Evolutionary conservation across 2,113 vertebrate genomes (phyloP).

Genomic region (Brachypodius melanocephalos): DNA sequence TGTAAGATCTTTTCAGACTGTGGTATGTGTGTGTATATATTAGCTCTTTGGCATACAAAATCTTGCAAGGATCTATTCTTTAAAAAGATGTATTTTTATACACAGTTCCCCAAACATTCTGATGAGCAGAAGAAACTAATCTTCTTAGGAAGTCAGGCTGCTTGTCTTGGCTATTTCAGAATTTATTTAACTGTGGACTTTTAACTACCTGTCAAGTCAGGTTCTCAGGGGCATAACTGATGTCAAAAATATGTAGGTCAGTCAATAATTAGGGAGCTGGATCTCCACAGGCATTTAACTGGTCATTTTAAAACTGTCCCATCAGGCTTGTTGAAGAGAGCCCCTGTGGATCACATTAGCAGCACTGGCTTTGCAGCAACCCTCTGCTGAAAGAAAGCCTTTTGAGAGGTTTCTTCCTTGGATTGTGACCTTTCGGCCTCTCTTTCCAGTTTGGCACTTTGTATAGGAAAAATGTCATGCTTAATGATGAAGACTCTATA

Average conservation of each 20-base stretch:
- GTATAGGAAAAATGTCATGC: constrained; percentile 38
- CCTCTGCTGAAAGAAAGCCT: neutral
- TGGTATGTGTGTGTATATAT: neutral
- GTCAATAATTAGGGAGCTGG: constrained; percentile 12
- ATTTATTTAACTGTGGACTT: constrained; percentile 26
- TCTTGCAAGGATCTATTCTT: neutral
- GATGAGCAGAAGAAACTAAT: constrained; percentile 47
- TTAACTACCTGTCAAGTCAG: constrained; percentile 35
- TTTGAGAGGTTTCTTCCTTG: constrained; percentile 6
- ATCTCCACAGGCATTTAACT: constrained; percentile 32
- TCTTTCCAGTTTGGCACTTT: constrained; percentile 1
- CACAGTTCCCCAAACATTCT: neutral
- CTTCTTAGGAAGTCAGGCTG: constrained; percentile 24
- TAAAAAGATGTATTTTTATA: constrained; percentile 21
- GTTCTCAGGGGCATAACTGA: neutral
- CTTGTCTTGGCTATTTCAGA: constrained; percentile 61
- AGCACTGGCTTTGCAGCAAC: neutral
- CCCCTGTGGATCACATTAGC: neutral
- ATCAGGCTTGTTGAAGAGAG: neutral
- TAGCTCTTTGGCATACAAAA: neutral
- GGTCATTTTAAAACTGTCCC: constrained; percentile 31
- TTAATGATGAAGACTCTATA: constrained; percentile 20
- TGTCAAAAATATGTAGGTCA: constrained; percentile 52
- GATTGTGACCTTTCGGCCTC: neutral
- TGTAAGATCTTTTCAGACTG: neutral